A percentile compares a stretch with the other conserved stretches of the same genome.
These are phyloP conservation scores for Mormyrops boulengeri DNA, from an alignment of 2,797 vertebrate genomes.

Conservation along the genomic window DNA sequence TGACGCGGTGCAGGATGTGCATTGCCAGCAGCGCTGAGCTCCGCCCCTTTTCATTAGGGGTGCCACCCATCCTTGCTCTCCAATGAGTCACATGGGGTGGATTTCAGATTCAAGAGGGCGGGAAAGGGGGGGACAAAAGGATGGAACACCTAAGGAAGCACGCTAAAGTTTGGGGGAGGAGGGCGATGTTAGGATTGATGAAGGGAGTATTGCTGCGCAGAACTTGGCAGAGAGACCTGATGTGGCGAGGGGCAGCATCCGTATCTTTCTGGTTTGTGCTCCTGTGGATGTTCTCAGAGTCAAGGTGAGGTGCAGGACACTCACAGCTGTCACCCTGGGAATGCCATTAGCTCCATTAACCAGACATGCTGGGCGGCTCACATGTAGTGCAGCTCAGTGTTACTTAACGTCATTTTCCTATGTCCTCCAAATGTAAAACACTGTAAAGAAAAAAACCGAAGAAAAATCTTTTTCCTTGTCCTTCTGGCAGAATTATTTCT, in stretches of 20 bases:
- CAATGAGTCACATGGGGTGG: neutral
- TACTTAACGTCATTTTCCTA: neutral
- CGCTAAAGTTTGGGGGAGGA: neutral
- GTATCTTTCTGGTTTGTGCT: neutral
- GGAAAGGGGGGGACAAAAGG: neutral
- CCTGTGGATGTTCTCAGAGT: neutral
- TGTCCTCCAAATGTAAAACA: neutral
- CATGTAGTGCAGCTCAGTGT: neutral
- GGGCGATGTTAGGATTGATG: neutral
- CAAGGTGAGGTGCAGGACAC: neutral
- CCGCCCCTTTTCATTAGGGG: neutral
- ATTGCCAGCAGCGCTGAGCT: neutral
- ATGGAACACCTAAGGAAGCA: neutral
- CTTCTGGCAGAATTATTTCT: neutral
- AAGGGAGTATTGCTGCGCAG: neutral
- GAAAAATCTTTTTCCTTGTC: neutral
- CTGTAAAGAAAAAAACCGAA: neutral
- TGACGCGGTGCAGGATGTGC: neutral
- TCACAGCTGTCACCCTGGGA: neutral
- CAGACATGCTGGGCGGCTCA: constrained; percentile 23
- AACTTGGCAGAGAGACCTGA: neutral
- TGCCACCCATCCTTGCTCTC: neutral
- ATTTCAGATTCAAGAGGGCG: neutral
- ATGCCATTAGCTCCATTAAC: neutral
- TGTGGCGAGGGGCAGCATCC: neutral